Evolutionary conservation across 2,113 vertebrate genomes (phyloP), one percentile per base, ranked within the genome.

Genomic region (Corythaixoides concolor): DNA sequence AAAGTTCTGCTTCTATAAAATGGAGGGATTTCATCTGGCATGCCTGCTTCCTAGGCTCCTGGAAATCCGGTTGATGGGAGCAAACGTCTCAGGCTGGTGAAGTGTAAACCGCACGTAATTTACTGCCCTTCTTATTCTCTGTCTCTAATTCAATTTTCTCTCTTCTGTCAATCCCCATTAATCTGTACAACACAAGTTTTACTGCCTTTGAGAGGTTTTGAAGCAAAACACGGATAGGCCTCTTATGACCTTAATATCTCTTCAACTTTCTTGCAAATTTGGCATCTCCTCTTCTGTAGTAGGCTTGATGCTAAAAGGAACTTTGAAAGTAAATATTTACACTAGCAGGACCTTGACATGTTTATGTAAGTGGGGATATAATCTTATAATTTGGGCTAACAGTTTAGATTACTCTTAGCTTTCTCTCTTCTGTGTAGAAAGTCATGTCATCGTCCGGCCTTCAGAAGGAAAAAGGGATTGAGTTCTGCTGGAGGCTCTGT

Each of bases 401-500:
- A 97, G 81, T 96, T 97, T 96, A 93, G 96, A 90, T 77, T 97
- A 66, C 88, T 96, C 90, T 96, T 95, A 39, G 88, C 85, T 96
- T 86, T 59, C 59, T 43, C 89, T 98, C 98, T 98, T 98, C 98
- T 98, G 97, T 98, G 96, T 83, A 96, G 97, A 97, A 90, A 82
- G 98, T 97, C 97, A 96, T 98, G 97, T 98, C 62, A 52, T 95
- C 97, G 95, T 98, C 97, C 96, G 97, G 93, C 97, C 95, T 93
- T 88, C 93, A 95, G 90, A 89, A 94, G 78, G 80, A 94, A 90
- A 90, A 94, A 90, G 49, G 64, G 80, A 93, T 97, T 97, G 97
- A 97, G 97, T 88, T 97, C 98, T 96, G 98, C 98, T 94, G 96
- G 98, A 95, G 93, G 82, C 81, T 39, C 45, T 49, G 86, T 93